phyloP scores from a whole-genome alignment of 2,113 vertebrate species.

The Geothlypis trichas region DNA sequence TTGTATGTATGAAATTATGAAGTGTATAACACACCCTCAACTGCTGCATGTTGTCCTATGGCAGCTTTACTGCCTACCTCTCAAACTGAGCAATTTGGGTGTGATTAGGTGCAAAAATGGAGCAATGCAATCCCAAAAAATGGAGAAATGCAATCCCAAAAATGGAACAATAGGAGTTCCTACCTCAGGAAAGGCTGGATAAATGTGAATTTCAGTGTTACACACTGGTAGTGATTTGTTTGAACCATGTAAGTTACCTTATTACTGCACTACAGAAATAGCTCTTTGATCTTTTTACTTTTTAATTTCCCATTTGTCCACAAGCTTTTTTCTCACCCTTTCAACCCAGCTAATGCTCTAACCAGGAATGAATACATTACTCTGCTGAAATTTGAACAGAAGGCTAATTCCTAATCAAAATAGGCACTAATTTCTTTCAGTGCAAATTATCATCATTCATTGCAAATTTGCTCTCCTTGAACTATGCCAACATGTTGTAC shows the following conservation, averaged over 20 bases:
- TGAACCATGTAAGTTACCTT: neutral
- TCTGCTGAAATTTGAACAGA: constrained; percentile 69
- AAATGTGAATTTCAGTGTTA: neutral
- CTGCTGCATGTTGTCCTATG: neutral
- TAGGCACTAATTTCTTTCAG: constrained; percentile 74
- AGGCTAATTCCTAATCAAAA: constrained; percentile 75
- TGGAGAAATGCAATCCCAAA: neutral
- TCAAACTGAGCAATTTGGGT: neutral
- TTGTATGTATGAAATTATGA: neutral
- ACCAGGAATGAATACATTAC: constrained; percentile 64
- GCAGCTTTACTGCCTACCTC: neutral
- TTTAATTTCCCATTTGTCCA: constrained; percentile 52
- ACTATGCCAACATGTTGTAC: constrained; percentile 52
- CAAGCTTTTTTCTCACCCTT: constrained; percentile 22
- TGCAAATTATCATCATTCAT: constrained; percentile 73
- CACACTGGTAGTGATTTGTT: neutral
- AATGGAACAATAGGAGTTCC: neutral
- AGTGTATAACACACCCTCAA: neutral
- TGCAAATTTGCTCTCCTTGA: constrained; percentile 72
- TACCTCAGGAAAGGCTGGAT: neutral
- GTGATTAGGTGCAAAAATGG: neutral
- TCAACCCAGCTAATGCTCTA: constrained; percentile 52
- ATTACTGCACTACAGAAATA: neutral
- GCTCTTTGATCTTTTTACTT: constrained; percentile 22
- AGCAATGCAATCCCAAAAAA: neutral